Evolutionary conservation across 2,888 invertebrate species (phyloP).

Genomic region (Furcula furcula): DNA sequence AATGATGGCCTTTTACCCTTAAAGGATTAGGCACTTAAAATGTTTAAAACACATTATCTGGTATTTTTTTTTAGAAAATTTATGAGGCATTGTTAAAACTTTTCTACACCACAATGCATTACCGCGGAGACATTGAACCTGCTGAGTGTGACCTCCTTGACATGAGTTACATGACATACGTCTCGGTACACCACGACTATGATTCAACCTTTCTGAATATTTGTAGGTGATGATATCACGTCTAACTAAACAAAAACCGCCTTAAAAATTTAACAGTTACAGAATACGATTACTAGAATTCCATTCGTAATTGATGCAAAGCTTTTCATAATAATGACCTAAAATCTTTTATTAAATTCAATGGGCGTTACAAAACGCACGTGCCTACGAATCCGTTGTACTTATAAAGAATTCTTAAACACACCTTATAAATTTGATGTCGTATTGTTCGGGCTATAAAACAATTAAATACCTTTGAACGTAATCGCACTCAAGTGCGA

Average conservation of each 20-base stretch:
- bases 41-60: conserved; percentile 56
- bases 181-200: conserved; percentile 44
- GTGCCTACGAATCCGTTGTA: no score
- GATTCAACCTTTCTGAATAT: conserved; percentile 56
- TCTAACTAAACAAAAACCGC: conserved; percentile 7
- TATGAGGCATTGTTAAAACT: conserved; percentile 62
- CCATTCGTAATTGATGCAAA: neutral
- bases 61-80: conserved; percentile 42
- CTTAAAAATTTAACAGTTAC: neutral
- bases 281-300: neutral
- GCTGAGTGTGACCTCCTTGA: conserved; percentile 57
- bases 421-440: no score
- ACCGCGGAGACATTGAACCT: conserved; percentile 66
- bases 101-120: conserved; percentile 55
- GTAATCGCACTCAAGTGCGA: conserved; percentile 2
- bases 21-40: conserved; percentile 48
- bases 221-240: conserved; percentile 46
- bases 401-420: no score
- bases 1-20: neutral
- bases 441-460: no score
- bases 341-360: no score
- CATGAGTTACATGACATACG: conserved; percentile 43
- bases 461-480: neutral
- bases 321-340: no score
- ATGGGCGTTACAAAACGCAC: no score